Base-by-base conservation (phyloP, 2,113 vertebrate genomes). In the Perca fluviatilis region DNA sequence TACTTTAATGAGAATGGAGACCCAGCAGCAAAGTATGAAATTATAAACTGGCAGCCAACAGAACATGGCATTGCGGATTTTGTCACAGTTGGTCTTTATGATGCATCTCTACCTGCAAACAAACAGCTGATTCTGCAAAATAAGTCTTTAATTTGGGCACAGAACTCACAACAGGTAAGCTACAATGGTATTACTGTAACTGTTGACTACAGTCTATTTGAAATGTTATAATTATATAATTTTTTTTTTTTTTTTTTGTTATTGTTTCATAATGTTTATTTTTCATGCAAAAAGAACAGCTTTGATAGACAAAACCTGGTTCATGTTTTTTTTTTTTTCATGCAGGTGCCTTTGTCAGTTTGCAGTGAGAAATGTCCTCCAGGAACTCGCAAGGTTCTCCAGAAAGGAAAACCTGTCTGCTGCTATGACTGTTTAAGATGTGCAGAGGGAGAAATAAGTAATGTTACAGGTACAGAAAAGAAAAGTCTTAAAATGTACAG, bases 351-450 rank as follows among this genome's bases (percentile, higher is more conserved):
- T 19, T 33, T 83, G 60, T 95, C 94, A 69, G 86, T 95, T 63
- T 95, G 95, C 80, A 94, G 90, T 76, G 75, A 92, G 64, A 90
- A 87, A 21, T 95, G 95, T 82, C 80, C 54, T 46, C 80, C 88
- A 81, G 95, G 95, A 50, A 94, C 93, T 43, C 92, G 88, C 2
- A 94, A 95, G 40, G 91, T 93, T 57, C 91, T 93, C 2, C 92
- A 93, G 84, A 95, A 94, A 89, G 95, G 94, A 85, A 95, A 81
- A 27, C 93, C 93, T 51, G 68, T 94, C 53, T 95, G 95, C 89
- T 95, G 94, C 82, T 95, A 94, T 79, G 94, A 95, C 86, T 95
- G 95, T 73, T 70, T 93, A 25, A 78, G 78, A 60, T 95, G 95
- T 89, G 89, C 93, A 78, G 94, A 93, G 15, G 95, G 95, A 79